Percentiles rank a stretch among this genome's conserved stretches.
Conservation (phyloP, 1,140 invertebrate species). For the Dermatophagoides farinae region DNA sequence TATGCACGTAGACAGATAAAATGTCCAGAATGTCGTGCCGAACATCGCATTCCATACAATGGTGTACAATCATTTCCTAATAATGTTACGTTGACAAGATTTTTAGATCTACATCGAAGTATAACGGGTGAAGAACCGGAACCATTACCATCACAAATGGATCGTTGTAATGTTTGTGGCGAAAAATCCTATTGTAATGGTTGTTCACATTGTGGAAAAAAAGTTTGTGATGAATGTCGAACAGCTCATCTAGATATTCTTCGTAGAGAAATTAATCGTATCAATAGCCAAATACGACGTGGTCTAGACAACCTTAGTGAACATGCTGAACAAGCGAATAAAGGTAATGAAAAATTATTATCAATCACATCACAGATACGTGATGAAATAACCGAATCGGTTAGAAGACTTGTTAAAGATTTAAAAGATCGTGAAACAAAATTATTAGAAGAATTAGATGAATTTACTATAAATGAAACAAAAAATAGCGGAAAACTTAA, state of each 20-base stretch:
- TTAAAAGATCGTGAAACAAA: slow-evolving; percentile 73
- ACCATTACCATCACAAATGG: slow-evolving; percentile 24
- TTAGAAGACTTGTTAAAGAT: slow-evolving; percentile 56
- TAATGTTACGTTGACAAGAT: slow-evolving; percentile 83
- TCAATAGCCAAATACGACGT: slow-evolving; percentile 47
- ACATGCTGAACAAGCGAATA: slow-evolving; percentile 55
- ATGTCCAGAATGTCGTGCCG: slow-evolving; percentile 94
- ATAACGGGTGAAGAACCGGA: slow-evolving; percentile 45
- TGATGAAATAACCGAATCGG: slow-evolving; percentile 80
- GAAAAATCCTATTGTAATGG: slow-evolving; percentile 73
- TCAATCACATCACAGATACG: slow-evolving; percentile 58
- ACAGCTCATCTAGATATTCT: slow-evolving; percentile 87
- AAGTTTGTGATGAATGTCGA: slow-evolving; percentile 66
- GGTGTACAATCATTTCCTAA: slow-evolving; percentile 85
- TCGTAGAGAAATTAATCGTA: slow-evolving; percentile 70
- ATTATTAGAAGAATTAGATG: slow-evolving; percentile 66
- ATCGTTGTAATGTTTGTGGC: slow-evolving; percentile 49
- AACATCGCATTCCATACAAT: slow-evolving; percentile 88
- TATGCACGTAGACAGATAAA: slow-evolving; percentile 85
- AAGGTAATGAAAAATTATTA: slow-evolving; percentile 59
- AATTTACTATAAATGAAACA: slow-evolving; percentile 59
- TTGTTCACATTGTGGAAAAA: slow-evolving; percentile 85
- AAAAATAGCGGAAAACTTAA: slow-evolving; percentile 61
- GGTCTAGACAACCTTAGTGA: slow-evolving; percentile 66
- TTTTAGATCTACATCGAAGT: slow-evolving; percentile 81